These are phyloP conservation scores for Lasius platythorax DNA, from an alignment of 2,888 invertebrate genomes.

Conservation along the genomic window DNA sequence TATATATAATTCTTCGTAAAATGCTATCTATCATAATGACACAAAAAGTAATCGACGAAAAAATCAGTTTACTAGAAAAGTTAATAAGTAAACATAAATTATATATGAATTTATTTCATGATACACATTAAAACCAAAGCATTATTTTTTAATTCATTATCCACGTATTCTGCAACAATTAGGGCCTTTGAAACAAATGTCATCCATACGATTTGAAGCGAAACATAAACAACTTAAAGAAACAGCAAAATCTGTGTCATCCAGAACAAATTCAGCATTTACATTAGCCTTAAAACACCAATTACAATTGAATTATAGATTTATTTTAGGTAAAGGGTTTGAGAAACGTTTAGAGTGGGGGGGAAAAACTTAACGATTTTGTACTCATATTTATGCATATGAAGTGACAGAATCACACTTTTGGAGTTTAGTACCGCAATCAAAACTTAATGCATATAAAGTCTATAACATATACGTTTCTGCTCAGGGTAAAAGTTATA, in stretches of 20 bases:
- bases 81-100: conserved; percentile 39
- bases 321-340: conserved; percentile 29
- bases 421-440: neutral
- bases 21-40: conserved; percentile 48
- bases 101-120: conserved; percentile 38
- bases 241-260: conserved; percentile 7
- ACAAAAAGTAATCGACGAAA: conserved; percentile 32
- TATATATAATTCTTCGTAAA: conserved; percentile 57
- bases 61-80: neutral
- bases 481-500: neutral
- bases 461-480: neutral
- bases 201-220: conserved; percentile 7
- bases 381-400: neutral
- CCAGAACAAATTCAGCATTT: conserved; percentile 18
- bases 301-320: conserved; percentile 22
- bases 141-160: conserved; percentile 37
- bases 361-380: neutral
- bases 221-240: conserved; percentile 29
- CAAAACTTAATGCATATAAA: neutral
- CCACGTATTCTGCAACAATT: neutral
- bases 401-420: neutral
- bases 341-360: neutral
- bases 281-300: conserved; percentile 23
- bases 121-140: conserved; percentile 48
- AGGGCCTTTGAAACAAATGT: neutral